These are phyloP conservation scores for Pseudococcus longispinus DNA, from an alignment of 2,888 invertebrate species.

Conservation along the genomic window DNA sequence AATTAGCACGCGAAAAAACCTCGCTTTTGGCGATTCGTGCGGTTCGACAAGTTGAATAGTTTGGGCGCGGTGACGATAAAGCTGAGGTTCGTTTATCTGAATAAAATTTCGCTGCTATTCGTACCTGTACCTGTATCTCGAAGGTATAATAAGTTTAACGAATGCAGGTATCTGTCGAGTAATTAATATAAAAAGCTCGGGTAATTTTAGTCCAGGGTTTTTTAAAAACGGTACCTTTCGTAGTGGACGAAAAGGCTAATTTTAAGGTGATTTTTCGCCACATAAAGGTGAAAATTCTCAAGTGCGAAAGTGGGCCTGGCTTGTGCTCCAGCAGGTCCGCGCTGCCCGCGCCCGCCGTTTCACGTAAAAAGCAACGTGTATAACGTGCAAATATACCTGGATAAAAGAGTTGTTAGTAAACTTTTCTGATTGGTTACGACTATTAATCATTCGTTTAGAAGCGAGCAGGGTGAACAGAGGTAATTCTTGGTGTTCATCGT, in stretches of 20 bases:
- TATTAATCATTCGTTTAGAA: slow-evolving; percentile 50
- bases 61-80: not conserved
- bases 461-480: slow-evolving; percentile 28
- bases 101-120: not conserved
- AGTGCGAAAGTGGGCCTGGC: not conserved
- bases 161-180: not conserved
- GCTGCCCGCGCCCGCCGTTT: not conserved
- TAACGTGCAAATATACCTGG: slow-evolving; percentile 48
- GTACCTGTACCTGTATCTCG: not conserved
- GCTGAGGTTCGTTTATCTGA: not conserved
- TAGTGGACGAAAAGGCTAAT: not conserved
- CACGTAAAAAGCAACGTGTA: slow-evolving; percentile 16
- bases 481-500: slow-evolving; percentile 28
- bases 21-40: not conserved
- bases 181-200: not conserved
- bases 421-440: slow-evolving; percentile 54
- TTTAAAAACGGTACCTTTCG: not conserved
- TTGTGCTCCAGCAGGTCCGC: too few species aligned
- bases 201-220: not conserved
- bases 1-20: not conserved
- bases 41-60: not conserved
- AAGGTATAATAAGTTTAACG: not conserved
- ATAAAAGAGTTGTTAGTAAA: slow-evolving; percentile 51
- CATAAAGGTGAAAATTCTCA: not conserved
- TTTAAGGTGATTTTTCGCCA: not conserved